Percentiles rank a stretch among this genome's conserved stretches.
phyloP scores from a whole-genome alignment of 2,888 invertebrate genomes.

The Prionchulus punctatus region DNA sequence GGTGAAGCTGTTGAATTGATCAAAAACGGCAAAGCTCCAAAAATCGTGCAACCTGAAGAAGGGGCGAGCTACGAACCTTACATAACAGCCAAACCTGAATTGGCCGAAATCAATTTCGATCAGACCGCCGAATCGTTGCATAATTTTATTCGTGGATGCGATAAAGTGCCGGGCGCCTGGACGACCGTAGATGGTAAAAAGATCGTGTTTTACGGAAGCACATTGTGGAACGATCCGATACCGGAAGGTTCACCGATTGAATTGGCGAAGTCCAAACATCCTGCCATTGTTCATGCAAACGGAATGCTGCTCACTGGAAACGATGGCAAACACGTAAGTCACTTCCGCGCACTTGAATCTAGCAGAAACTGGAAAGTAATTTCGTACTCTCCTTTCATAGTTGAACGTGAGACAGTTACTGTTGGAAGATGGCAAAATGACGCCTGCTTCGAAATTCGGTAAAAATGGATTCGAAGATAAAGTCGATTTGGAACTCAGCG shows the following conservation, averaged over 20 bases:
- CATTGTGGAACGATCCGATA: slow-evolving; percentile 46
- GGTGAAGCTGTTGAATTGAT: slow-evolving; percentile 68
- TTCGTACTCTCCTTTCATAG: slow-evolving; percentile 36
- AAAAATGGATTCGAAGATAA: slow-evolving; percentile 46
- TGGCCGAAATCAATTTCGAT: slow-evolving; percentile 46
- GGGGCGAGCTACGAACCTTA: slow-evolving; percentile 78
- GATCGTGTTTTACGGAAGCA: slow-evolving; percentile 62
- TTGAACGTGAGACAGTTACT: slow-evolving; percentile 59
- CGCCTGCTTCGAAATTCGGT: slow-evolving; percentile 46
- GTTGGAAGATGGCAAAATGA: slow-evolving; percentile 58
- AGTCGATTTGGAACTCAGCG: slow-evolving; percentile 48
- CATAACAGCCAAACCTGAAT: slow-evolving; percentile 42
- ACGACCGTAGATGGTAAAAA: slow-evolving; percentile 44
- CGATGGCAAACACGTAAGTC: slow-evolving; percentile 55
- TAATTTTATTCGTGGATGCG: slow-evolving; percentile 80
- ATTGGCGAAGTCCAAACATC: slow-evolving; percentile 46
- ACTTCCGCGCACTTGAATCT: background rate
- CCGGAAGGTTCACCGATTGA: slow-evolving; percentile 42
- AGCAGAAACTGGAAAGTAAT: no score
- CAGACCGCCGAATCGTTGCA: slow-evolving; percentile 54
- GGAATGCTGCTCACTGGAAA: slow-evolving; percentile 65
- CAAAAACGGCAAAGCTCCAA: slow-evolving; percentile 59
- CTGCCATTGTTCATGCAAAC: slow-evolving; percentile 54
- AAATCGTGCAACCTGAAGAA: slow-evolving; percentile 57
- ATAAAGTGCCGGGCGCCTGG: slow-evolving; percentile 84